Evolutionary conservation across 2,113 vertebrate genomes (phyloP).

Genomic region (Galbula dea): DNA sequence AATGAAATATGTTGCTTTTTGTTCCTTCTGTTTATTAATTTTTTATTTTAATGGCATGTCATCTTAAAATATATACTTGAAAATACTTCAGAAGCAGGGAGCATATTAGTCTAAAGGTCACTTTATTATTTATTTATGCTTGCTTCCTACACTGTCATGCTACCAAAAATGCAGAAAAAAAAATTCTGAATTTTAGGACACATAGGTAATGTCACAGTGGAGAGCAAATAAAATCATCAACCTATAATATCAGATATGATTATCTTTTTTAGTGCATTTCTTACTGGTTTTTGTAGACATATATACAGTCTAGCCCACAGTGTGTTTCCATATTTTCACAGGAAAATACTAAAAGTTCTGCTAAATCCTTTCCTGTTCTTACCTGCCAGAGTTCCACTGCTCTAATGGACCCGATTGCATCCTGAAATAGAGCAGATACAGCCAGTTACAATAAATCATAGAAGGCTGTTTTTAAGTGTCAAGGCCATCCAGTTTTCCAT

Average conservation of each 20-base stretch:
- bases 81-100: constrained; percentile 46
- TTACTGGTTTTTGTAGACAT: background rate
- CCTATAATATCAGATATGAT: background rate
- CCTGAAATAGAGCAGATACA: background rate
- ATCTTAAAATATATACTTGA: constrained; percentile 47
- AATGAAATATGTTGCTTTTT: constrained; percentile 53
- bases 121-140: constrained; percentile 64
- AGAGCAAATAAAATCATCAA: background rate
- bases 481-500: background rate
- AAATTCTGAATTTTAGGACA: background rate
- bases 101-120: background rate
- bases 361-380: background rate
- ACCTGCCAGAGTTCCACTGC: background rate
- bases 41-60: constrained; percentile 72
- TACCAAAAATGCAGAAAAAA: background rate
- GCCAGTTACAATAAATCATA: background rate
- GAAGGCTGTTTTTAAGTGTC: background rate
- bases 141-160: background rate
- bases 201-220: background rate
- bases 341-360: background rate
- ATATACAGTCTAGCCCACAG: background rate
- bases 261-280: background rate
- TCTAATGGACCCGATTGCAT: background rate
- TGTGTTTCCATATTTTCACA: background rate
- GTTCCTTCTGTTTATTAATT: constrained; percentile 56